Evolutionary conservation across 2,797 vertebrate genomes (phyloP).

Genomic region (Microtus californicus): DNA sequence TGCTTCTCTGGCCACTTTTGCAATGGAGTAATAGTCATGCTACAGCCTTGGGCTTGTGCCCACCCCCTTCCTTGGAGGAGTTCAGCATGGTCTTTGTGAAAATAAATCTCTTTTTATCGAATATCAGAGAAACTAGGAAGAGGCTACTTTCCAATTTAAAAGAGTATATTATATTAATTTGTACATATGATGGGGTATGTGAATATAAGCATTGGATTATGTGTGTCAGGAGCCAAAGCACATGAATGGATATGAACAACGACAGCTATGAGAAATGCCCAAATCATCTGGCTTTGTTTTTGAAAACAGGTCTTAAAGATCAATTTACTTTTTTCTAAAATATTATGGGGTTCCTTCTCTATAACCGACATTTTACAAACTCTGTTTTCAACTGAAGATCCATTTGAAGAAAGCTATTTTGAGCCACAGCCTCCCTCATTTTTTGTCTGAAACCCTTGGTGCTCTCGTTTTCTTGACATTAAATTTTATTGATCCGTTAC

Average conservation of each 20-base stretch:
- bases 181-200: background rate
- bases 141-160: background rate
- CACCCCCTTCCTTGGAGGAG: background rate
- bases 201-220: conserved; percentile 21
- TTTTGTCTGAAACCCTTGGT: background rate
- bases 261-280: background rate
- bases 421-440: background rate
- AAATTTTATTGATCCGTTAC: conserved; percentile 4
- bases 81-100: background rate
- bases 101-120: background rate
- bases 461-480: background rate
- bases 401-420: background rate
- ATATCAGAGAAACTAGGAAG: background rate
- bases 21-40: background rate
- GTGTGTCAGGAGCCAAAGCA: background rate
- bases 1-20: background rate
- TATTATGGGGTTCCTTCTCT: background rate
- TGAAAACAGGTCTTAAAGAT: conserved; percentile 2
- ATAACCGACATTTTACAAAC: background rate
- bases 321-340: background rate
- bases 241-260: background rate
- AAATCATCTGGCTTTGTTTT: background rate
- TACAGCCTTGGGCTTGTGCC: background rate
- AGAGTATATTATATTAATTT: background rate
- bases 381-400: background rate